Conservation (phyloP, 2,797 vertebrate genomes). For the Notamacropus eugenii region DNA sequence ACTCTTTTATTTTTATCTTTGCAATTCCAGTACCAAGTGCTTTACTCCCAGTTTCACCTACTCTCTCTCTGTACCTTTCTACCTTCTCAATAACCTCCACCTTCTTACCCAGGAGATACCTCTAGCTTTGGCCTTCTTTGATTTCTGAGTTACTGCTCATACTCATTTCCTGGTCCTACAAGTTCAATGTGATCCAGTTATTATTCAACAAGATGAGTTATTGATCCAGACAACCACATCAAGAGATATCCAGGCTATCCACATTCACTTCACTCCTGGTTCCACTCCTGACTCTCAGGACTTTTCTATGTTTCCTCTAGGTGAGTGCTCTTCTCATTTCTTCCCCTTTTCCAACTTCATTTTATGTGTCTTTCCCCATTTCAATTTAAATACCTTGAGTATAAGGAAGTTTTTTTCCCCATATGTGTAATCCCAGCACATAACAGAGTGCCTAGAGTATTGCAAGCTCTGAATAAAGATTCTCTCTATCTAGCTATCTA, state of each 20-base stretch:
- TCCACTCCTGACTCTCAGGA: neutral
- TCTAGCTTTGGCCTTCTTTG: neutral
- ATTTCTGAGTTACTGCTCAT: neutral
- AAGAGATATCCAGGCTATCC: neutral
- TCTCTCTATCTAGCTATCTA: neutral
- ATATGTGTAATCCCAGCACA: neutral
- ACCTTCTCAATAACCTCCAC: neutral
- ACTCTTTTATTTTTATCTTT: neutral
- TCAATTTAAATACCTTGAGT: neutral
- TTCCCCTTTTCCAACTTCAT: neutral
- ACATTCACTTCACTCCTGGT: neutral
- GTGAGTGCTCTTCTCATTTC: neutral
- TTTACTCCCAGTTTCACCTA: neutral
- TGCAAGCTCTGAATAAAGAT: neutral
- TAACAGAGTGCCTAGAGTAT: neutral
- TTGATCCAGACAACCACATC: neutral
- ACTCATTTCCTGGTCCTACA: neutral
- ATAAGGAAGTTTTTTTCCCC: neutral
- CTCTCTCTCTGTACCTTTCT: neutral
- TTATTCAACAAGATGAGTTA: conserved; percentile 1
- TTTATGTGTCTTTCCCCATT: neutral
- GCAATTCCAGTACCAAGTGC: neutral
- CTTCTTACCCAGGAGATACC: neutral
- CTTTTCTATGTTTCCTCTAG: neutral
- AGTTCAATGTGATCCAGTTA: neutral